phyloP scores from a whole-genome alignment of 2,113 vertebrate species.

The Boulengeromyrus knoepffleri region DNA sequence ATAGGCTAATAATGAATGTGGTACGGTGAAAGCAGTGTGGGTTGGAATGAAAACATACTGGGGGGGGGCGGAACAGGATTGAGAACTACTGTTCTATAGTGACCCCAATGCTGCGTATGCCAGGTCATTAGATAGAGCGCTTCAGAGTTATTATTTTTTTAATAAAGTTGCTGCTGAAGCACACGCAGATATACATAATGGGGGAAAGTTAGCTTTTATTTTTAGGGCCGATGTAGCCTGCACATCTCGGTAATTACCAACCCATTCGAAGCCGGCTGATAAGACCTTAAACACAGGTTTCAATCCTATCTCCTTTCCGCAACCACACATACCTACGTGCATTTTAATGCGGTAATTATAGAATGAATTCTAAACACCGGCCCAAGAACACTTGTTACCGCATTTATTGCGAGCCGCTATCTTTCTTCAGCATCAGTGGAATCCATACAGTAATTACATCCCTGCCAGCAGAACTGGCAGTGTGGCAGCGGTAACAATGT shows the following conservation, averaged over 20 bases:
- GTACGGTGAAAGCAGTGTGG: not conserved
- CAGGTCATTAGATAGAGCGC: not conserved
- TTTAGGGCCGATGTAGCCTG: constrained; percentile 46
- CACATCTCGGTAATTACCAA: constrained; percentile 58
- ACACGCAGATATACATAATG: not conserved
- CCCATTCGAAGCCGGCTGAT: constrained; percentile 50
- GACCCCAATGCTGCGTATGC: not conserved
- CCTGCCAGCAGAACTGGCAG: constrained; percentile 14
- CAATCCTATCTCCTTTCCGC: constrained; percentile 39
- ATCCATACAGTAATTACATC: constrained; percentile 38
- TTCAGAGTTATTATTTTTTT: not conserved
- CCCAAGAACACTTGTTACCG: constrained; percentile 22
- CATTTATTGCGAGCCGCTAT: constrained; percentile 18
- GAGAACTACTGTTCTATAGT: not conserved
- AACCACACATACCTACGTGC: constrained; percentile 47
- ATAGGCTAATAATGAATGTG: no score
- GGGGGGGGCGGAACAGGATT: not conserved
- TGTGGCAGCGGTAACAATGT: constrained; percentile 34
- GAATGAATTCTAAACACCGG: constrained; percentile 46
- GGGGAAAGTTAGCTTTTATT: constrained; percentile 55
- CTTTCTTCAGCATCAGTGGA: constrained; percentile 25
- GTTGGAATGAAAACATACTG: not conserved
- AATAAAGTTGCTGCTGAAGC: not conserved
- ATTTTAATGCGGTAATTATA: constrained; percentile 57
- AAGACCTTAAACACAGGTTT: no score